Evolutionary conservation across 2,113 vertebrate species (phyloP).

Genomic region (Nyctereutes procyonoides): DNA sequence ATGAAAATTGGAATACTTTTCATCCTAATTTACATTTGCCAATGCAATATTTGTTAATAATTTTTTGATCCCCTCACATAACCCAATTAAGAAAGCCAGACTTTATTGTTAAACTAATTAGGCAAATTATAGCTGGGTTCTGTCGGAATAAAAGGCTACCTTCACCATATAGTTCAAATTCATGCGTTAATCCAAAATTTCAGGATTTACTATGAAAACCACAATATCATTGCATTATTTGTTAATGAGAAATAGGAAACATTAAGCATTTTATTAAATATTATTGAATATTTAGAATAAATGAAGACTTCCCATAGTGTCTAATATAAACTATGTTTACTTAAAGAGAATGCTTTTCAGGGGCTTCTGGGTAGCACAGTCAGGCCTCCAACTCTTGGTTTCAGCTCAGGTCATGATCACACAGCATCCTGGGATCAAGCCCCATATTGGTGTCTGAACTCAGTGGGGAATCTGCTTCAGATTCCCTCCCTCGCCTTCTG

Average conservation of each 20-base stretch:
- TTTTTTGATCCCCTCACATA: background rate
- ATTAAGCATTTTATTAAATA: background rate
- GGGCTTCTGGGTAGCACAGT: background rate
- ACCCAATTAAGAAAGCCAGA: slow-evolving; percentile 8
- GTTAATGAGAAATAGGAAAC: background rate
- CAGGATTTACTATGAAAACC: background rate
- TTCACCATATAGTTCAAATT: background rate
- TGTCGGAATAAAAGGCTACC: background rate
- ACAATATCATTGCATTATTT: background rate
- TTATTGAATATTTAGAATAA: background rate
- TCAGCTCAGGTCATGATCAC: background rate
- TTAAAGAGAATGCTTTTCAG: background rate
- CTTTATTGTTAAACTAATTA: background rate
- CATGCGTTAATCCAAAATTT: background rate
- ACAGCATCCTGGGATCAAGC: background rate
- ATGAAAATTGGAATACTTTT: slow-evolving; percentile 27
- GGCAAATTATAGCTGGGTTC: background rate
- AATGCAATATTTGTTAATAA: slow-evolving; percentile 19
- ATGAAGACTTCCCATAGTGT: background rate
- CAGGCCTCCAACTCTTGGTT: background rate
- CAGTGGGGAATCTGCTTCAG: background rate
- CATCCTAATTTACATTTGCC: slow-evolving; percentile 33
- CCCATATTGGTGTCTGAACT: background rate
- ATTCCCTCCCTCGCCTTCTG: background rate
- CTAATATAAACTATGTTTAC: background rate